Percentiles rank a stretch among this genome's conserved stretches.
Conservation (phyloP, 2,797 vertebrate species). For the Clangula hyemalis region DNA sequence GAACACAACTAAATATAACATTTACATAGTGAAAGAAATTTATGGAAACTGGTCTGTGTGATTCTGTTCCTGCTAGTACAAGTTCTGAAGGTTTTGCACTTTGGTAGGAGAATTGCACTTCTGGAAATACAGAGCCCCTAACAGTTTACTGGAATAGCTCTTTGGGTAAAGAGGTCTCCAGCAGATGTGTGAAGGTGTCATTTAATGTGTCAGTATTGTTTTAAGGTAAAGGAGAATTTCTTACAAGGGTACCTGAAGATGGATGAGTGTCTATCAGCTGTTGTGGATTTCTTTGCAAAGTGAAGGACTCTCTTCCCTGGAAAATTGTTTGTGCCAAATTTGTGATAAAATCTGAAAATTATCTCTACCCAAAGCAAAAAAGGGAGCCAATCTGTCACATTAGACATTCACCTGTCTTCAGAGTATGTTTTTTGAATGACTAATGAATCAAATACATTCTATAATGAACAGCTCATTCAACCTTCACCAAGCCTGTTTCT, state of each 20-base stretch:
- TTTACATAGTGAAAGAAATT: not conserved
- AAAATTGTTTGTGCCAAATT: not conserved
- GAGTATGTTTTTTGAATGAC: not conserved
- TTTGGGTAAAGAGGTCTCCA: not conserved
- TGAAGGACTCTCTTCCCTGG: not conserved
- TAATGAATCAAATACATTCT: slow-evolving; percentile 34
- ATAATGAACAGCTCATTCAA: not conserved
- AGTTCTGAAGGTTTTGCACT: not conserved
- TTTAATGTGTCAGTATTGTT: not conserved
- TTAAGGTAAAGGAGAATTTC: not conserved
- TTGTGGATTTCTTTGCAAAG: not conserved
- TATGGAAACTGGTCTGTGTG: rapidly evolving
- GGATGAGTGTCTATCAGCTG: not conserved
- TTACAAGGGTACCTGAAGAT: not conserved
- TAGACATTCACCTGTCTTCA: not conserved
- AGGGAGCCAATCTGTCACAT: not conserved
- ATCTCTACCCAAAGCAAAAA: not conserved
- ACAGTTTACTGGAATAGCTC: not conserved
- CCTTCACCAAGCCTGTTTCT: not conserved
- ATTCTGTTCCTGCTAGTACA: not conserved
- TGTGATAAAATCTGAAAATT: not conserved
- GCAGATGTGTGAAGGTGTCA: not conserved
- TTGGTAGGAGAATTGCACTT: not conserved
- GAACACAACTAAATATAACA: not conserved
- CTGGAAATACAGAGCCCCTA: not conserved